A percentile compares a stretch with the other conserved stretches of the same genome.
These are phyloP conservation scores for Sicus ferrugineus DNA, from an alignment of 2,888 invertebrate genomes.

Conservation along the genomic window DNA sequence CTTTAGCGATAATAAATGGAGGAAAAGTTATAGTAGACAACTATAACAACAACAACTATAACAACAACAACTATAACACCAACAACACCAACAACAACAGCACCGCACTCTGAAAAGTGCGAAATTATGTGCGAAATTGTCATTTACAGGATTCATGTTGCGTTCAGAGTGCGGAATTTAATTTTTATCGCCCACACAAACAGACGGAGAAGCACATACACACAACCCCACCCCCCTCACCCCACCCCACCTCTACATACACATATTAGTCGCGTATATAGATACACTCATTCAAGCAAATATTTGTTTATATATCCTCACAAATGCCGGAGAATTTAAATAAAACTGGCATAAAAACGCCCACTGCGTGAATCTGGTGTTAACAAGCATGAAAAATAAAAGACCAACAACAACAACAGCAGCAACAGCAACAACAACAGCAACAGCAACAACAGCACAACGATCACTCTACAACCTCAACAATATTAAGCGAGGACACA, in stretches of 20 bases:
- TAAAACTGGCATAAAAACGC: conserved; percentile 30
- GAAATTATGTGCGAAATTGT: conserved; percentile 28
- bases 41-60: conserved; percentile 4
- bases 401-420: conserved; percentile 11
- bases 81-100: not conserved
- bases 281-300: not conserved
- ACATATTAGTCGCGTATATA: not conserved
- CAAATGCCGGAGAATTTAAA: conserved; percentile 21
- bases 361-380: conserved; percentile 18
- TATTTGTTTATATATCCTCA: not conserved
- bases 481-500: conserved; percentile 2
- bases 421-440: not conserved
- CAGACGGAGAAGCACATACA: not conserved
- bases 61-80: conserved; percentile 3
- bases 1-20: conserved; percentile 30
- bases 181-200: conserved; percentile 33
- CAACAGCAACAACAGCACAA: not conserved
- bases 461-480: not conserved
- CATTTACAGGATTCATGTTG: conserved; percentile 5
- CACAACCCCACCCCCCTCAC: no score
- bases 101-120: conserved; percentile 24
- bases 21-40: conserved; percentile 21
- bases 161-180: conserved; percentile 29
- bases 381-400: not conserved
- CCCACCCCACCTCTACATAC: no score